Evolutionary conservation across 2,797 vertebrate species (phyloP), one percentile per base, ranked within the genome.

Genomic region (Acipenser oxyrinchus): DNA sequence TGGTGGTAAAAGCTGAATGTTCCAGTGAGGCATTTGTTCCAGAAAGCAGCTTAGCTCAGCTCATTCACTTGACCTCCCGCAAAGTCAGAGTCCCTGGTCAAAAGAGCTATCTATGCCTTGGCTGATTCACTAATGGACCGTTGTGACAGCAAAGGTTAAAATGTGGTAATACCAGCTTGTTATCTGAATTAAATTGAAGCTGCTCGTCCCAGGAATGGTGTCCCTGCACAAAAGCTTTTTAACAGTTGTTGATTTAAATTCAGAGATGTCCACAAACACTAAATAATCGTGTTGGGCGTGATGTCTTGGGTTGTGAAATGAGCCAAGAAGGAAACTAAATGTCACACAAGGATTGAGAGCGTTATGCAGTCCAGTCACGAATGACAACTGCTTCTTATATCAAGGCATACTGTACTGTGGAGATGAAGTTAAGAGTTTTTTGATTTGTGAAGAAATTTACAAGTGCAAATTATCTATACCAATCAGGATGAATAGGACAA

Each of bases 1-100:
- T 65, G 62, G 52, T 53, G 62, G 58, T 63, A 71, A 66, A 70
- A 73, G 73, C 64, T 66, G 70, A n/a, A 49, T 68, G 68, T 76
- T 72, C 71, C 2, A 37, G 60, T 51, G 62, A 10, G 1, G 72
- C 12, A 11, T 75, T 76, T 10, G 55, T 8, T 71, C 68, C 60
- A 62, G 66, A 70, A 50, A 7, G 58, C 2, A 65, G 37, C 10
- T n/a, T 8, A 0, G 59, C 49, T 70, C 53, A 23, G 0, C 1
- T 48, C 63, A 1, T 58, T 72, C 12, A 65, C 67, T 37, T 49
- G 62, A 64, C 23, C 60, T 52, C 23, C 3, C 65, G 1, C 51
- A 18, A 58, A 73, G 57, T 10, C 69, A 11, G 4, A 4, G 1
- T 58, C 37, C 69, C 8, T 64, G 57, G 58, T 10, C n/a, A 57